Percentiles rank a stretch among this genome's conserved stretches.
phyloP scores from a whole-genome alignment of 92 coral and sea anemone genomes.

The Palythoa grandiflora region DNA sequence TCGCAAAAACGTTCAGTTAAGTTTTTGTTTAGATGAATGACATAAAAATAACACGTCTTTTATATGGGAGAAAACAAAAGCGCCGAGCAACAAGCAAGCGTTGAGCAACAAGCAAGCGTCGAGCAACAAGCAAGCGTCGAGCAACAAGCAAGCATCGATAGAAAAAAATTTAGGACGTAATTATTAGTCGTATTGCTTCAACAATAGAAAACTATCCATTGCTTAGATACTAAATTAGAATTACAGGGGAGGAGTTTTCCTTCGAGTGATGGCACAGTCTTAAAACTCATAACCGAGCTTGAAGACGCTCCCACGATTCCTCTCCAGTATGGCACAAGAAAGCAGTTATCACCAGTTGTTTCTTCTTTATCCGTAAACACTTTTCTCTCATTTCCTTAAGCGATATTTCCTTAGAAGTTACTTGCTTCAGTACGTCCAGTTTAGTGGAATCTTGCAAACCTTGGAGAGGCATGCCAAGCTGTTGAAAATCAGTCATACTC shows the following conservation, averaged over 20 bases:
- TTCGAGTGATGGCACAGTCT: neutral
- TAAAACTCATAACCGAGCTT: constrained; percentile 63
- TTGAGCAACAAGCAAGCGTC: neutral
- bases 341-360: constrained; percentile 21
- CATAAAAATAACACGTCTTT: neutral
- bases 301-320: constrained; percentile 41
- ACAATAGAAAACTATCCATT: neutral
- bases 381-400: constrained; percentile 12
- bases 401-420: neutral
- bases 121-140: too few species aligned
- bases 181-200: too few species aligned
- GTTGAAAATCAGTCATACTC: neutral
- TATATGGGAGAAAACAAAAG: neutral
- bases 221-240: neutral
- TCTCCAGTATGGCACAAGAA: constrained; percentile 46
- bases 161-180: too few species aligned
- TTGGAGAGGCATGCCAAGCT: constrained; percentile 17
- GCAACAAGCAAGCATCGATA: too few species aligned
- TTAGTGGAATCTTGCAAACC: neutral
- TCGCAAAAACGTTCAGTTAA: neutral
- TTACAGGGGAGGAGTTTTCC: constrained; percentile 4
- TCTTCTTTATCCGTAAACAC: constrained; percentile 16
- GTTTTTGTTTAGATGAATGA: neutral
- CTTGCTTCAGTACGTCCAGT: neutral
- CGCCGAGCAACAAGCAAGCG: too few species aligned